Base-by-base conservation (phyloP, 2,888 invertebrate genomes). In the Neocrepidodera transversa region DNA sequence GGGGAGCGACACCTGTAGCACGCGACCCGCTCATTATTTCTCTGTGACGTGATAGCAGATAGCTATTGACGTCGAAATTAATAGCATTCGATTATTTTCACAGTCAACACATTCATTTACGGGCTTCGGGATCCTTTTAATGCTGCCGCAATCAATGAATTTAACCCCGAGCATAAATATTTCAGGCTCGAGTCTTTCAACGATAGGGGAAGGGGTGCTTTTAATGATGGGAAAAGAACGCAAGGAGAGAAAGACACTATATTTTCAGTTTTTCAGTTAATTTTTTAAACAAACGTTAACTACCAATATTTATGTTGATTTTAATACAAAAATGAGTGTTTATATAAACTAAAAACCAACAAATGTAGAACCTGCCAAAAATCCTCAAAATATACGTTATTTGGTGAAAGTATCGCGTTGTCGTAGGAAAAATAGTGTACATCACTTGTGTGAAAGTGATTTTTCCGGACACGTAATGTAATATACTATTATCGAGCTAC, bases 61-160 rank as follows among this genome's bases (percentile, higher is more conserved):
- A 66, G 66, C 64, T 62, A 64, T 75, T 73, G 74, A 77, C 74
- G 72, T 68, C 67, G 68, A 74, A 76, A 76, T 76, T 76, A 76
- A 76, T 76, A 76, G 76, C 76, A 67, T 77, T 77, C 75, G 75
- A 76, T 76, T 75, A 76, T 73, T 76, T 74, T 69, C 73, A 69
- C 68, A 75, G 76, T 74, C 75, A 75, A 75, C 74, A 73, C 75
- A 59, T 64, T 62, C 64, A 64, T 64, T 64, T 64, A 38, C 57
- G 42, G 42, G 20, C 42, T 42, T 42, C 42, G 42, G 54, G 58
- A 65, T 62, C 65, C 62, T 65, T 65, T 65, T 54, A 65, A 62
- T 54, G 45, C 57, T 26, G 40, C 61, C 61, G 47, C 64, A 64
- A 64, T 62, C 64, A 58, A 59, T 62, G 61, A 57, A 58, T 64